Conservation (phyloP, 2,797 vertebrate genomes). For the Xiphophorus birchmanni region DNA sequence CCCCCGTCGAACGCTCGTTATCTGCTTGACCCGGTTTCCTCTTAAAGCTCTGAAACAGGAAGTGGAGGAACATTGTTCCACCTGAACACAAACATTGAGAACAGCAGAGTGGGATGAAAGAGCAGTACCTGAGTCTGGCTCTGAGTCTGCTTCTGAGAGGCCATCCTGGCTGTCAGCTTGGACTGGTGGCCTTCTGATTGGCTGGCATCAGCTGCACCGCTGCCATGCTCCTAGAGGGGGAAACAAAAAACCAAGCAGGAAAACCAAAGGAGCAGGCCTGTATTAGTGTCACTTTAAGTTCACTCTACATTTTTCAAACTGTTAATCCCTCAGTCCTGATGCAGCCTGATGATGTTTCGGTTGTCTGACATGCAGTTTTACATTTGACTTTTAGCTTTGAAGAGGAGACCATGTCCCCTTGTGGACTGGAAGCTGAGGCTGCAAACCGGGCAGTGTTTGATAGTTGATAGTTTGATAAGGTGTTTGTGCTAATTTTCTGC, state of each 20-base stretch:
- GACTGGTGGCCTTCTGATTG: conserved; percentile 94
- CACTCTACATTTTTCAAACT: neutral
- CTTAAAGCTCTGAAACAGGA: conserved; percentile 86
- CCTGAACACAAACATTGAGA: neutral
- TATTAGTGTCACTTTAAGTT: neutral
- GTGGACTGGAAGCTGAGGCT: too few relatives aligned
- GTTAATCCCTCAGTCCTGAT: neutral
- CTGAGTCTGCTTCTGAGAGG: conserved; percentile 84
- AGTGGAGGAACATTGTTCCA: neutral
- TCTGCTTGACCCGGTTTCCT: conserved; percentile 93
- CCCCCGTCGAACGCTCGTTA: conserved; percentile 88
- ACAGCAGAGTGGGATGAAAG: too few relatives aligned
- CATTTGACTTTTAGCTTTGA: too few relatives aligned
- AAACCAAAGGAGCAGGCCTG: neutral
- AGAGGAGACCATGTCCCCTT: too few relatives aligned
- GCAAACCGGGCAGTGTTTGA: too few relatives aligned
- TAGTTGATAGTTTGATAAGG: too few relatives aligned
- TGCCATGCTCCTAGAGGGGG: conserved; percentile 86
- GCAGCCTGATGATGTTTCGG: too few relatives aligned
- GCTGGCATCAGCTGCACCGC: conserved; percentile 90
- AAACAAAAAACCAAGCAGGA: neutral
- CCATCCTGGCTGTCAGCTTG: conserved; percentile 84
- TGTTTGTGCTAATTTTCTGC: neutral
- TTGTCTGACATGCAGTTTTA: neutral
- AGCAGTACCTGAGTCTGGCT: conserved; percentile 88